A percentile compares a stretch with the other conserved stretches of the same genome.
Conservation (phyloP, 2,888 invertebrate species). For the Netelia virgata region DNA sequence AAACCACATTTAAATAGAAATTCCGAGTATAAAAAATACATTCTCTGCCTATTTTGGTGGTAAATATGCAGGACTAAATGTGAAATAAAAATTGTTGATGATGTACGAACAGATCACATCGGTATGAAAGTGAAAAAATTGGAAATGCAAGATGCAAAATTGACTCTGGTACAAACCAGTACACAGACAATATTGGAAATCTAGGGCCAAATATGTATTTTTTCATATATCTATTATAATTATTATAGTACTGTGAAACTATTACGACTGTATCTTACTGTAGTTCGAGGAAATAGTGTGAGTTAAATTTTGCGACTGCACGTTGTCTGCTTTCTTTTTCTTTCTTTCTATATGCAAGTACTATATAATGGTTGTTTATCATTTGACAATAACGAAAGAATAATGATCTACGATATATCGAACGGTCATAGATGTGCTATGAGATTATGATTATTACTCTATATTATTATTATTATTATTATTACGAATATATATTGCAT, state of each 20-base stretch:
- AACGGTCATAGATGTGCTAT: slow-evolving; percentile 34
- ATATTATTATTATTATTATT: slow-evolving; percentile 58
- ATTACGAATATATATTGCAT: slow-evolving; percentile 73
- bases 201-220: slow-evolving; percentile 4
- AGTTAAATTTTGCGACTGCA: slow-evolving; percentile 45
- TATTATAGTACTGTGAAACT: slow-evolving; percentile 26
- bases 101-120: no score
- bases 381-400: slow-evolving; percentile 35
- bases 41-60: no score
- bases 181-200: not conserved
- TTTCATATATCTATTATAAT: slow-evolving; percentile 14
- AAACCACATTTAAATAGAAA: no score
- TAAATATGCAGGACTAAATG: no score
- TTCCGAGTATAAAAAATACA: no score
- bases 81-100: no score
- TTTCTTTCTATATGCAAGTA: slow-evolving; percentile 26
- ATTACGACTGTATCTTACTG: slow-evolving; percentile 33
- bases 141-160: not conserved
- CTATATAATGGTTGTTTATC: slow-evolving; percentile 25
- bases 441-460: slow-evolving; percentile 61
- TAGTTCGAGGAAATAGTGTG: slow-evolving; percentile 25
- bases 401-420: slow-evolving; percentile 16
- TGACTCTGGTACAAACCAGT: not conserved
- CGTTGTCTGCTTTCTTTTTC: slow-evolving; percentile 46
- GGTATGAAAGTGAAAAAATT: no score